Evolutionary conservation across 2,888 invertebrate genomes (phyloP), one percentile per base, ranked within the genome.

Genomic region (Torymus texanus): DNA sequence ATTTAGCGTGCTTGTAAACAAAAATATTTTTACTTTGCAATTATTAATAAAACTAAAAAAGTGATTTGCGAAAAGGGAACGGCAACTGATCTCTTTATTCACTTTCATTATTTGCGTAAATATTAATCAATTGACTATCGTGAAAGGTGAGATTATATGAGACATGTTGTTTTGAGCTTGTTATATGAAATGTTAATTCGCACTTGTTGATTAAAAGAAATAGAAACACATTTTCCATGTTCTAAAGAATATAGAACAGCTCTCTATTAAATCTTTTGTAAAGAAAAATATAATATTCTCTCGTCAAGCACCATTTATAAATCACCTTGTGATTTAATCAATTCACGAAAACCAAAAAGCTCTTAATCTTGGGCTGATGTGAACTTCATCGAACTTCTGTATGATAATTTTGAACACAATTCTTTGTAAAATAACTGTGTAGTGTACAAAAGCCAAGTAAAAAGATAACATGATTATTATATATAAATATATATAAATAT

Each of bases 391-490:
- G 82, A 84, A 79, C 68, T 83, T 82, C 75, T 84, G 83, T 85
- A 84, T 86, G 81, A 66, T 78, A 73, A 66, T 75, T 65, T 73
- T 80, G 66, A 78, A 71, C 11, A 70, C 63, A 5, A 77, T 73
- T 74, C 51, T 61, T 78, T 78, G 80, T 80, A 80, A 80, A 84
- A 67, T 82, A 80, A 84, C 74, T 84, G 83, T 72, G 83, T 85
- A 86, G 83, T 84, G 84, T 85, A 84, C 80, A 82, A 81, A 86
- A 74, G 78, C 78, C 81, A 82, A 79, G 81, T 82, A 70, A 79
- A 81, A 78, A 0, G 61, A 79, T 67, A 73, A 82, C 55, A 80
- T 53, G 68, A 79, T 82, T 67, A 82, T 76, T 79, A 79, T 78
- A 72, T 67, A 56, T 63, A 76, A 41, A 62, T 66, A 61, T 53